Base-by-base conservation (phyloP, 1,140 invertebrate species). In the Protaetia brevitarsis region DNA sequence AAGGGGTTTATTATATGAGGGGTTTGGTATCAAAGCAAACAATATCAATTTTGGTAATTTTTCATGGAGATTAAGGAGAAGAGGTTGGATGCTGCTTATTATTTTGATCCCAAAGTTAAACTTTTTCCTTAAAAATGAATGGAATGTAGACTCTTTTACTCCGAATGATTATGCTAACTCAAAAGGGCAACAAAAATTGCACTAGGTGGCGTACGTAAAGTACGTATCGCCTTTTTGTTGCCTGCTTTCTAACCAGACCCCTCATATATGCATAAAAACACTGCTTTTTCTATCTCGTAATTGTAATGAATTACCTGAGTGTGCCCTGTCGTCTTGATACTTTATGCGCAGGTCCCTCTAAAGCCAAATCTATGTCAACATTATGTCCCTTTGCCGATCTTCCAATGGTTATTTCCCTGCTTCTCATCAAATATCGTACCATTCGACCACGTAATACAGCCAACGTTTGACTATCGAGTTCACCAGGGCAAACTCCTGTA, bases 321-420 rank as follows among this genome's bases (percentile, higher is more conserved):
- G 94, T 91, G 8, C 90, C 94, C 80, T 97, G 94, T 66, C 89
- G 82, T 34, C 93, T 82, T 0, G 93, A 95, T 26, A 96, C 88
- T 82, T 94, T 94, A 71, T 87, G 87, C 0, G 91, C 86, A 26
- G 93, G 88, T 0, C 96, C 97, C 82, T 99, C 97, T 4, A 98
- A 80, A 1, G 89, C 89, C 19, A 99, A 82, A 81, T 99, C 95
- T 13, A 98, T 94, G 81, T 99, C 97, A 13, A 99, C 94, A 34
- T 82, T 86, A 66, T 93, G 89, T 74, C 96, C 93, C 74, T 92
- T 90, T 0, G 95, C 93, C 68, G 88, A 88, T 64, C 96, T 86
- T 16, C 96, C 96, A 34, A 98, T 87, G 0, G 93, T 95, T 26
- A 98, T 97, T 89, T 98, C 94, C 79, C 89, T 85, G n/a, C 94